A percentile compares a stretch with the other conserved stretches of the same genome.
These are phyloP conservation scores for Eulemur coronatus DNA, from an alignment of 2,797 vertebrate genomes.

Conservation along the genomic window DNA sequence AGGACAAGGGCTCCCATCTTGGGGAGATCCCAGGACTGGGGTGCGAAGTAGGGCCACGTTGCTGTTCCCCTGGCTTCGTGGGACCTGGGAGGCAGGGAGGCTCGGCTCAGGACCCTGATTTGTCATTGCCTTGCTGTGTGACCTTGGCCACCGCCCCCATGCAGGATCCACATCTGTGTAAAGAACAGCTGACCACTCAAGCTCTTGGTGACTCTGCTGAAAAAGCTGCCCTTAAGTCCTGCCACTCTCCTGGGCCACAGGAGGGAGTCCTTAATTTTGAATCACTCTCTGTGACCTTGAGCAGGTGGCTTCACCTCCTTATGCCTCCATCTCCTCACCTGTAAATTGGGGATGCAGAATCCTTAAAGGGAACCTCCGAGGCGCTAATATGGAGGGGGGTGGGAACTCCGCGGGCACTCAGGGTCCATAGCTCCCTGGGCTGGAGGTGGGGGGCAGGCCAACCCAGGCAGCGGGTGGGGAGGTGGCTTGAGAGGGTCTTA, in stretches of 20 bases:
- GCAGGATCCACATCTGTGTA: neutral
- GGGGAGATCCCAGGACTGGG: neutral
- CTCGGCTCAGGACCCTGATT: neutral
- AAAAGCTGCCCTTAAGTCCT: neutral
- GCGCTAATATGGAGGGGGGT: neutral
- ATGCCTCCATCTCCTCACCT: neutral
- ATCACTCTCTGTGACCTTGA: conserved; percentile 48
- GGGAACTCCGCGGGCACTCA: neutral
- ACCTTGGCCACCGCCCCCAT: conserved; percentile 7
- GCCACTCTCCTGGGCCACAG: neutral
- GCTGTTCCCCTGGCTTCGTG: neutral
- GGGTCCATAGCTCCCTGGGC: neutral
- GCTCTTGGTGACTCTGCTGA: neutral
- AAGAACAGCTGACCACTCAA: neutral
- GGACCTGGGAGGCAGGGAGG: neutral
- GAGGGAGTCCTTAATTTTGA: neutral
- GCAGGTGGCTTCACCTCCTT: neutral
- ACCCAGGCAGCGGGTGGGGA: neutral
- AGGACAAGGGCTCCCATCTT: neutral
- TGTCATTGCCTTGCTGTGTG: neutral
- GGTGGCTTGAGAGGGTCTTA: neutral
- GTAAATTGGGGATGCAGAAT: neutral
- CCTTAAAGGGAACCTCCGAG: neutral
- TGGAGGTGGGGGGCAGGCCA: neutral
- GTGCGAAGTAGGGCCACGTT: neutral